phyloP scores from a whole-genome alignment of 92 coral and sea anemone genomes.

The Umimayanthus chanpuru region DNA sequence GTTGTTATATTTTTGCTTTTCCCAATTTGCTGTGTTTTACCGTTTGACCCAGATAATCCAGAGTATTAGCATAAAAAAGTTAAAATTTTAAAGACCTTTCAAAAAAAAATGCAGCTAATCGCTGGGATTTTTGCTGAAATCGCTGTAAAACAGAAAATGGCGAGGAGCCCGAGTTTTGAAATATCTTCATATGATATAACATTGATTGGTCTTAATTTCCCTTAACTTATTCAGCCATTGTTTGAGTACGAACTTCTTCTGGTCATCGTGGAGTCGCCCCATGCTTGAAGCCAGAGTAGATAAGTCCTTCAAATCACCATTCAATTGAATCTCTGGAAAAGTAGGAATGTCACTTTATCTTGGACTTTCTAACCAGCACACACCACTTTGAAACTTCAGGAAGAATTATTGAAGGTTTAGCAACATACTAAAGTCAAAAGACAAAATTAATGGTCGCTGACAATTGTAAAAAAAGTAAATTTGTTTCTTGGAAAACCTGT shows the following conservation, averaged over 20 bases:
- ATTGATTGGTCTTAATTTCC: too few species aligned
- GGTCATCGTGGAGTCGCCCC: neutral
- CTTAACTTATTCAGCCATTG: too few species aligned
- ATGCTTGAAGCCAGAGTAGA: too few species aligned
- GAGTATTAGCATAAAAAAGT: neutral
- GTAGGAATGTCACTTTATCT: neutral
- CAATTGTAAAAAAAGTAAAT: too few species aligned
- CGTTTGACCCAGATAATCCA: neutral
- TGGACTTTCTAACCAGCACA: neutral
- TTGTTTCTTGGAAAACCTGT: neutral
- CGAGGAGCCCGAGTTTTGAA: neutral
- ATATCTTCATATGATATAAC: too few species aligned
- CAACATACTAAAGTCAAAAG: neutral
- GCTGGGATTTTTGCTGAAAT: neutral
- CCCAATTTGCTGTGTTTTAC: too few species aligned
- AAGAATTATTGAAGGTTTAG: neutral
- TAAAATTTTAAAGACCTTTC: neutral
- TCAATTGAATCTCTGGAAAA: neutral
- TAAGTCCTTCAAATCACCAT: neutral
- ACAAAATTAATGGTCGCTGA: too few species aligned
- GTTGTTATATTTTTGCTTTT: too few species aligned
- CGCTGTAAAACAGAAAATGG: neutral
- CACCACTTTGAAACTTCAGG: neutral
- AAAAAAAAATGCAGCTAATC: too few species aligned
- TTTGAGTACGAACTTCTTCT: neutral